A percentile compares a stretch with the other conserved stretches of the same genome.
Evolutionary conservation across 2,797 vertebrate species (phyloP).

Genomic region (Anguilla pacifica): DNA sequence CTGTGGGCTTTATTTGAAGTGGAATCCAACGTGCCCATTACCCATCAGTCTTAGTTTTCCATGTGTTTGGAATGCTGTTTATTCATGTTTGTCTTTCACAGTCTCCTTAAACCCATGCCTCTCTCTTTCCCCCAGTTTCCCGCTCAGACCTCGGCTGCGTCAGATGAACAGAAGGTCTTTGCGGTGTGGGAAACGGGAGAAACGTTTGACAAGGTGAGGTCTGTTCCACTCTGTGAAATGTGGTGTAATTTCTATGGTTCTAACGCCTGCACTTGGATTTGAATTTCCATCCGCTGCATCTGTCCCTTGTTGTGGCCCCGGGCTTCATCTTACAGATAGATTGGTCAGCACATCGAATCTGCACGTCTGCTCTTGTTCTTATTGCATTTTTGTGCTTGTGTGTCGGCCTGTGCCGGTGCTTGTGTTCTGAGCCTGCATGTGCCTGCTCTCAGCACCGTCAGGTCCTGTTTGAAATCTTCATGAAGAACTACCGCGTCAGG

Average conservation of each 20-base stretch:
- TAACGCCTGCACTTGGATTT: neutral
- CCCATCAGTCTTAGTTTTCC: neutral
- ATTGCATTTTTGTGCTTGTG: neutral
- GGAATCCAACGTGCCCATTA: neutral
- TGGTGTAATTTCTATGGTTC: neutral
- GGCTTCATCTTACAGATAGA: neutral
- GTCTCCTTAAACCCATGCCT: neutral
- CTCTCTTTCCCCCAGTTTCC: constrained; percentile 79
- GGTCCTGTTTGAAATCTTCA: constrained; percentile 90
- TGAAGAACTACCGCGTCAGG: constrained; percentile 87
- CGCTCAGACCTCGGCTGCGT: constrained; percentile 84
- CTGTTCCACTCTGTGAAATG: neutral
- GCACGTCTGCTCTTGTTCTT: neutral
- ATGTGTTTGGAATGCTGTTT: neutral
- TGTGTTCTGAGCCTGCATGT: neutral
- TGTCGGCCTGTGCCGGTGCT: neutral
- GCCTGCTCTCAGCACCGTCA: constrained; percentile 80
- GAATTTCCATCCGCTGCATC: neutral
- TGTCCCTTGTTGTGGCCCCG: neutral
- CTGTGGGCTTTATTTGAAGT: neutral
- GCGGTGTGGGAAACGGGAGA: constrained; percentile 94
- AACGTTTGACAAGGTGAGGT: constrained; percentile 86
- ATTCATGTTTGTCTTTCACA: constrained; percentile 28
- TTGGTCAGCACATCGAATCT: neutral
- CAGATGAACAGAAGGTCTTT: constrained; percentile 96